Conservation (phyloP, 92 coral and sea anemone species). For the Zoanthus solanderi region DNA sequence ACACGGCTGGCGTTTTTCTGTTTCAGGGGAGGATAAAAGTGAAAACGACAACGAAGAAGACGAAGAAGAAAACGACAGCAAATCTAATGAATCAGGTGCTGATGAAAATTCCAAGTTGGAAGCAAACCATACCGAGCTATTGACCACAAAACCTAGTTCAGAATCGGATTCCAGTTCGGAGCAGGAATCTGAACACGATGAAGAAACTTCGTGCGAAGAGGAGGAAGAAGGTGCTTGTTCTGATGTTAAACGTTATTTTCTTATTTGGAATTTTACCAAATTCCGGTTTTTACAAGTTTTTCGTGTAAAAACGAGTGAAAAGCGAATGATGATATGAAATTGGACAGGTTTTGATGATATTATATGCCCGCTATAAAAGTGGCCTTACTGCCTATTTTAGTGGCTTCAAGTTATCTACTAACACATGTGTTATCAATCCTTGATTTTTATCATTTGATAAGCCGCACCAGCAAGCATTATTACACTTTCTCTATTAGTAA, state of each 20-base stretch:
- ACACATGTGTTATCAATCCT: too few species aligned
- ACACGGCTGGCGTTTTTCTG: conserved; percentile 52
- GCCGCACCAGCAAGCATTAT: too few species aligned
- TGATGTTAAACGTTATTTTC: not conserved
- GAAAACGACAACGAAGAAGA: not conserved
- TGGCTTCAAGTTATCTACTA: too few species aligned
- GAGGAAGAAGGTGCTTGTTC: conserved; percentile 12
- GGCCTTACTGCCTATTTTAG: too few species aligned
- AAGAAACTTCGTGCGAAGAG: conserved; percentile 23
- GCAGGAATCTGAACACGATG: conserved; percentile 12
- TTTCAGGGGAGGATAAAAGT: conserved; percentile 26
- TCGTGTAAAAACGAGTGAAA: not conserved
- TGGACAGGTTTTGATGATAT: too few species aligned
- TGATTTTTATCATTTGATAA: too few species aligned
- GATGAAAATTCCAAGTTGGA: conserved; percentile 8
- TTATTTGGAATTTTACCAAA: not conserved
- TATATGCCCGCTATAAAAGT: too few species aligned
- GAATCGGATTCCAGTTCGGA: conserved; percentile 24
- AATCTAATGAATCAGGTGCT: conserved; percentile 6
- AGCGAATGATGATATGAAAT: too few species aligned
- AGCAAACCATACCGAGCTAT: not conserved
- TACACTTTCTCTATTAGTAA: too few species aligned
- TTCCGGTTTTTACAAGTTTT: not conserved
- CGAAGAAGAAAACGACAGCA: conserved; percentile 4
- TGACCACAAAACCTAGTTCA: conserved; percentile 5